A percentile compares a stretch with the other conserved stretches of the same genome.
Evolutionary conservation across 1,140 invertebrate genomes (phyloP).

Genomic region (Magallana ariakensis): DNA sequence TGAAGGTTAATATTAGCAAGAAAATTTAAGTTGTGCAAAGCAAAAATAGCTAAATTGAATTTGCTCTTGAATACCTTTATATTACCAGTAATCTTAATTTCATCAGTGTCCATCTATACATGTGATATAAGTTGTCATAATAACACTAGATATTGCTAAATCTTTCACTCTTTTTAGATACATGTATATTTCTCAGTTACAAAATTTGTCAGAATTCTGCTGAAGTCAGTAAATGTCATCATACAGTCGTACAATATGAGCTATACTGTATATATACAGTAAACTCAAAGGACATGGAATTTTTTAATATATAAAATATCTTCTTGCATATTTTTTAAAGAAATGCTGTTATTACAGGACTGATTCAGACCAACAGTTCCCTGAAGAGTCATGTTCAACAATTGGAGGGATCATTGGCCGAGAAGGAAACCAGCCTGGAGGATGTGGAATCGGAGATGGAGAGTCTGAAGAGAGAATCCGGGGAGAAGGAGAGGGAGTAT

Average conservation of each 20-base stretch:
- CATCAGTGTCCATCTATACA: too few species aligned
- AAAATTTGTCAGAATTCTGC: too few species aligned
- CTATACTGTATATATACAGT: too few species aligned
- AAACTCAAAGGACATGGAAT: not conserved
- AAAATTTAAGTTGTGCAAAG: not conserved
- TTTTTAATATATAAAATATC: not conserved
- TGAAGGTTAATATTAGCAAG: slow-evolving; percentile 64
- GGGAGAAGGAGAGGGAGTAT: slow-evolving; percentile 68
- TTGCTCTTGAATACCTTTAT: too few species aligned
- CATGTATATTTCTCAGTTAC: too few species aligned
- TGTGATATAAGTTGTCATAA: too few species aligned
- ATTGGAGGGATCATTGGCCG: slow-evolving; percentile 76
- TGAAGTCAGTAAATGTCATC: too few species aligned
- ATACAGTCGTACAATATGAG: too few species aligned
- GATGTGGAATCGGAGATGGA: slow-evolving; percentile 70
- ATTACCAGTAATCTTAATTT: too few species aligned
- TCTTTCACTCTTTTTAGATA: too few species aligned
- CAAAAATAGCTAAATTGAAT: too few species aligned
- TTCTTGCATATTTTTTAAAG: not conserved
- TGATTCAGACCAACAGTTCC: slow-evolving; percentile 74
- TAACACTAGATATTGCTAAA: too few species aligned
- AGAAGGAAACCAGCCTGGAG: slow-evolving; percentile 73
- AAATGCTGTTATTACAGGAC: slow-evolving; percentile 61
- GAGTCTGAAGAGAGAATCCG: slow-evolving; percentile 61
- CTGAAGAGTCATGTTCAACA: slow-evolving; percentile 77